phyloP scores from a whole-genome alignment of 2,888 invertebrate genomes.

The Dryobota labecula region DNA sequence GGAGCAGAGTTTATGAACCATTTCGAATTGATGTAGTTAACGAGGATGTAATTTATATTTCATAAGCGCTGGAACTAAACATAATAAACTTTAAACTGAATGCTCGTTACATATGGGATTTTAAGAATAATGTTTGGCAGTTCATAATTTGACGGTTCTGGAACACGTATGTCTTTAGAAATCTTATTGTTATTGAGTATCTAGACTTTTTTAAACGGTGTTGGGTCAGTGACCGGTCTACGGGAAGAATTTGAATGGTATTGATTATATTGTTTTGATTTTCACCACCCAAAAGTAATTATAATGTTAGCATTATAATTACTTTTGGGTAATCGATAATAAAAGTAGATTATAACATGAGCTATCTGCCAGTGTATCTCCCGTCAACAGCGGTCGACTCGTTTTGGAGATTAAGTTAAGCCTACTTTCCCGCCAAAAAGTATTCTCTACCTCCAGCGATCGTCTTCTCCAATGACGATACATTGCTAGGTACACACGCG shows the following conservation, averaged over 20 bases:
- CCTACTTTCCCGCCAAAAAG: too few relatives aligned
- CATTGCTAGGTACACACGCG: too few relatives aligned
- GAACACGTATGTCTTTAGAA: neutral
- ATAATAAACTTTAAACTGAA: slow-evolving; percentile 32
- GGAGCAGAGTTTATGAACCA: slow-evolving; percentile 41
- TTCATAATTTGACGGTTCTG: slow-evolving; percentile 22
- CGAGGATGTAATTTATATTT: slow-evolving; percentile 50
- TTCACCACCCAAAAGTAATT: too few relatives aligned
- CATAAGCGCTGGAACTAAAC: slow-evolving; percentile 32
- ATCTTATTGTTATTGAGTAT: neutral
- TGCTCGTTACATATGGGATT: slow-evolving; percentile 21
- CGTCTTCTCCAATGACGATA: too few relatives aligned
- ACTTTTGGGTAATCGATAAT: too few relatives aligned
- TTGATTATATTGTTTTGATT: neutral
- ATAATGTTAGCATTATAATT: too few relatives aligned
- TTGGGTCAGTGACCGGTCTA: neutral
- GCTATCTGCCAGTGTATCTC: too few relatives aligned
- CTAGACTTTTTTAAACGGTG: neutral
- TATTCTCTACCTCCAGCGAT: too few relatives aligned
- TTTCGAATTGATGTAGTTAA: slow-evolving; percentile 45
- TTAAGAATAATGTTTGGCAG: slow-evolving; percentile 12
- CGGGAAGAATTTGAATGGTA: too few relatives aligned
- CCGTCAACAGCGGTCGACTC: too few relatives aligned
- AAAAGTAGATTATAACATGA: too few relatives aligned
- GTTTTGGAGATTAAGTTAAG: too few relatives aligned